A percentile compares a stretch with the other conserved stretches of the same genome.
phyloP scores from a whole-genome alignment of 1,140 invertebrate species.

The Colletes latitarsis region DNA sequence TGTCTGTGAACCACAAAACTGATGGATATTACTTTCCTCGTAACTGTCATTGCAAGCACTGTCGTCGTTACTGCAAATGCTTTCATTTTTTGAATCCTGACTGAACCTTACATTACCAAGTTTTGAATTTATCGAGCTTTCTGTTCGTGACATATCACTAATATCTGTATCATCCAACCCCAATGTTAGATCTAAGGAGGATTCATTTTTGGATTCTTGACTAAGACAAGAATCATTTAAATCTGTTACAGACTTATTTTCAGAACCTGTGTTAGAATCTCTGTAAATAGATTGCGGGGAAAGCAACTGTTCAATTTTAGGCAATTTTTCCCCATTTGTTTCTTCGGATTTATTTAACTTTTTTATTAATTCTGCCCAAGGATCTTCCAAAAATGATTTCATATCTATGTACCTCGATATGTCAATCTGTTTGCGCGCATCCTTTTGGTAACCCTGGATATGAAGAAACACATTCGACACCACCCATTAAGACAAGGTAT shows the following conservation, averaged over 20 bases:
- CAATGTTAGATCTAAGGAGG: conserved; percentile 28
- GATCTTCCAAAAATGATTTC: conserved; percentile 69
- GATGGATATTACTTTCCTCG: background rate
- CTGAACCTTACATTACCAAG: conserved; percentile 21
- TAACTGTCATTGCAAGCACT: background rate
- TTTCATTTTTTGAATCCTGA: conserved; percentile 34
- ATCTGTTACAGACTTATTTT: conserved; percentile 24
- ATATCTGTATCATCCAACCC: conserved; percentile 33
- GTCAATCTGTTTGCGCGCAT: conserved; percentile 33
- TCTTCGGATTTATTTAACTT: conserved; percentile 37
- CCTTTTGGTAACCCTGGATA: conserved; percentile 53
- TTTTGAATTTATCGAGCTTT: conserved; percentile 40
- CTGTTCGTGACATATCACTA: conserved; percentile 8
- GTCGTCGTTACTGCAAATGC: background rate
- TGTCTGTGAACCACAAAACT: background rate
- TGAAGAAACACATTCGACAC: conserved; percentile 5
- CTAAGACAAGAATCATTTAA: conserved; percentile 11
- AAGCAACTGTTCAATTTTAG: conserved; percentile 1
- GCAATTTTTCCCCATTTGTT: background rate
- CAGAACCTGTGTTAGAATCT: conserved; percentile 5
- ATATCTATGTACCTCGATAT: conserved; percentile 64
- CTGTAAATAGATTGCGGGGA: background rate
- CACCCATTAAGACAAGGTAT: background rate
- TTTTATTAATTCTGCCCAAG: conserved; percentile 64
- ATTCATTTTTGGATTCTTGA: conserved; percentile 20